phyloP scores from a whole-genome alignment of 2,888 invertebrate genomes.

The Drosophila incognita region DNA sequence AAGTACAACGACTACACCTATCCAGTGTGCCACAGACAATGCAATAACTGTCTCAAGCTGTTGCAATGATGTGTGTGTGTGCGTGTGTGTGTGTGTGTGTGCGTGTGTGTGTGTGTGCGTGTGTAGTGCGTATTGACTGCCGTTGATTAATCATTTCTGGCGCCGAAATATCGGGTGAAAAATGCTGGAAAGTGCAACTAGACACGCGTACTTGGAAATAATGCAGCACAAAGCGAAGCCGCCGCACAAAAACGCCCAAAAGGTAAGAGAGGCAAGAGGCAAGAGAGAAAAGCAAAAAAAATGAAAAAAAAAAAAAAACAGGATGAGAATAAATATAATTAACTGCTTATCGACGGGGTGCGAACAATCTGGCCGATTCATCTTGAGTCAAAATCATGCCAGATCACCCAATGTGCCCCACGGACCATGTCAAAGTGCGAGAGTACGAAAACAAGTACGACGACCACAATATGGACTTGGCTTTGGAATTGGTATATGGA shows the following conservation, averaged over 20 bases:
- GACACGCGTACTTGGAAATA: slow-evolving; percentile 76
- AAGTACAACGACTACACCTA: slow-evolving; percentile 26
- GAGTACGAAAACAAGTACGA: slow-evolving; percentile 3
- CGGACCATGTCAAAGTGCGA: slow-evolving; percentile 29
- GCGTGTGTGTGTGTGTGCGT: slow-evolving; percentile 20
- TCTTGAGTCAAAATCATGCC: slow-evolving; percentile 71
- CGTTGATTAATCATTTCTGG: slow-evolving; percentile 77
- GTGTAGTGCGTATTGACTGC: slow-evolving; percentile 61
- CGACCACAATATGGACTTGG: slow-evolving; percentile 14
- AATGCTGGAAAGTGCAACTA: slow-evolving; percentile 73
- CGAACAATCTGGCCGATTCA: slow-evolving; percentile 74
- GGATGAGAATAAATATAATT: slow-evolving; percentile 77
- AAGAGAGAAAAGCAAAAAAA: background rate
- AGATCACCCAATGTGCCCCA: slow-evolving; percentile 58
- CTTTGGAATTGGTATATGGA: slow-evolving; percentile 2
- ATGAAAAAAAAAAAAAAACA: slow-evolving; percentile 30
- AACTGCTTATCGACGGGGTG: slow-evolving; percentile 78
- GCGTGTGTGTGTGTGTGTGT: slow-evolving; percentile 21
- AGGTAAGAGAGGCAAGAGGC: slow-evolving; percentile 21
- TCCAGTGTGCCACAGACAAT: slow-evolving; percentile 17
- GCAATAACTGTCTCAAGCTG: slow-evolving; percentile 46
- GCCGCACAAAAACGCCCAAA: slow-evolving; percentile 57
- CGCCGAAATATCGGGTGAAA: slow-evolving; percentile 59
- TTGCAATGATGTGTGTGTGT: slow-evolving; percentile 46
- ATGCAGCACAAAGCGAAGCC: slow-evolving; percentile 65